These are phyloP conservation scores for Siniperca scherzeri DNA, from an alignment of 2,797 vertebrate genomes.

Conservation along the genomic window DNA sequence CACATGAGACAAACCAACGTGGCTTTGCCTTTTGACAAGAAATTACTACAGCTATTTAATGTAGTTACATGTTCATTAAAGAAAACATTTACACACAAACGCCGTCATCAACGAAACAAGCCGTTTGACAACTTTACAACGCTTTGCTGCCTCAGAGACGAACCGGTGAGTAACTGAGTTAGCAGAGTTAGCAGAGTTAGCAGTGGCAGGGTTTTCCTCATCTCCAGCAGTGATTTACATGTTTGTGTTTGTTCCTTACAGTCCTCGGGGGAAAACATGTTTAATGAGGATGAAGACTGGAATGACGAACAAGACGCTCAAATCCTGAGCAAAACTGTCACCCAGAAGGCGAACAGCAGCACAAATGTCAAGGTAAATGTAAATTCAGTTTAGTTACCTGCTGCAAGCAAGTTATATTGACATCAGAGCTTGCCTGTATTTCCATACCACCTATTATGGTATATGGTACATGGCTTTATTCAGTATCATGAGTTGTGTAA, in stretches of 20 bases:
- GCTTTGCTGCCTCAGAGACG: neutral
- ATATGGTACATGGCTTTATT: neutral
- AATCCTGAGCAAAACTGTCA: conserved; percentile 29
- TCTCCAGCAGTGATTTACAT: neutral
- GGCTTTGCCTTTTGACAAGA: conserved; percentile 30
- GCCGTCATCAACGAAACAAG: neutral
- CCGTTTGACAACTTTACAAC: neutral
- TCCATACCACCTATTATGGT: neutral
- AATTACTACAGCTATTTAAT: neutral
- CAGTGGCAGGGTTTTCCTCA: neutral
- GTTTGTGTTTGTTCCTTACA: neutral
- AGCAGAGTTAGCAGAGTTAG: neutral
- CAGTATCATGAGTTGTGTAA: neutral
- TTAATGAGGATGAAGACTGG: conserved; percentile 86
- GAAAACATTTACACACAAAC: neutral
- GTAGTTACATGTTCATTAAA: neutral
- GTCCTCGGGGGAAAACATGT: conserved; percentile 75
- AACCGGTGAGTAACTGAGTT: conserved; percentile 3
- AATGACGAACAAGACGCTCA: conserved; percentile 72
- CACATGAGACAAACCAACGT: conserved; percentile 67
- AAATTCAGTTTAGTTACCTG: no score
- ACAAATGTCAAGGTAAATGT: neutral
- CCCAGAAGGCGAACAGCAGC: conserved; percentile 19
- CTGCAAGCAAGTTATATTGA: neutral
- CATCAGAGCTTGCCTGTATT: neutral